A percentile compares a stretch with the other conserved stretches of the same genome.
Conservation (phyloP, 2,888 invertebrate genomes). For the Gymnosoma rotundatum region DNA sequence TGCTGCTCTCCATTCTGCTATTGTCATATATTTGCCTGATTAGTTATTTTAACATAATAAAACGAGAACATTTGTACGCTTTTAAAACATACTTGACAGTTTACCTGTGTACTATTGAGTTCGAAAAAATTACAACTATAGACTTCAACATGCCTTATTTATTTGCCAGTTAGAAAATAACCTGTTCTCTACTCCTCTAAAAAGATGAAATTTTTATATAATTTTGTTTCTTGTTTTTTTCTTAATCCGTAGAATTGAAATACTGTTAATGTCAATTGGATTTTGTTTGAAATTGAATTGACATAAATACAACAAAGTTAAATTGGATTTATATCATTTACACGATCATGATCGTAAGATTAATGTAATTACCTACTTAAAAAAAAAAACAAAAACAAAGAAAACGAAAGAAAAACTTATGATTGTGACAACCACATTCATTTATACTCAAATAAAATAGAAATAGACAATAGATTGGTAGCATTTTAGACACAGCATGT, state of each 20-base stretch:
- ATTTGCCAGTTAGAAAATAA: neutral
- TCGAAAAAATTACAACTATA: too few species aligned
- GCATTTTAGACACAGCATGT: slow-evolving; percentile 70
- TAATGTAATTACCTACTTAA: slow-evolving; percentile 61
- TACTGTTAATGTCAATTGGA: slow-evolving; percentile 57
- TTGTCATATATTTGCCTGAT: too few species aligned
- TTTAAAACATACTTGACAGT: too few species aligned
- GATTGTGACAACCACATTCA: slow-evolving; percentile 46
- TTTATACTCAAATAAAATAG: slow-evolving; percentile 71
- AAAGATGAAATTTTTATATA: slow-evolving; percentile 34
- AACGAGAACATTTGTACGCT: too few species aligned
- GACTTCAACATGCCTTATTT: too few species aligned
- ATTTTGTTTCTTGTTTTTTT: slow-evolving; percentile 35
- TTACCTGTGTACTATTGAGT: too few species aligned
- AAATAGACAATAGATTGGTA: slow-evolving; percentile 64
- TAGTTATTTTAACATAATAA: too few species aligned
- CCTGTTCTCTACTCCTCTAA: slow-evolving; percentile 9
- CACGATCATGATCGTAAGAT: slow-evolving; percentile 61
- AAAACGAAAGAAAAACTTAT: neutral
- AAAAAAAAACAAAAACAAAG: slow-evolving; percentile 1
- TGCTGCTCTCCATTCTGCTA: too few species aligned
- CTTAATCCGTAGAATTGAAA: slow-evolving; percentile 54
- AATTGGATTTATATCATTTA: slow-evolving; percentile 54
- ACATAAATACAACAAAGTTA: slow-evolving; percentile 60
- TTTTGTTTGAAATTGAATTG: slow-evolving; percentile 51